Percentiles rank a stretch among this genome's conserved stretches.
Evolutionary conservation across 2,888 invertebrate genomes (phyloP).

Genomic region (Gisinianus flammeolus): DNA sequence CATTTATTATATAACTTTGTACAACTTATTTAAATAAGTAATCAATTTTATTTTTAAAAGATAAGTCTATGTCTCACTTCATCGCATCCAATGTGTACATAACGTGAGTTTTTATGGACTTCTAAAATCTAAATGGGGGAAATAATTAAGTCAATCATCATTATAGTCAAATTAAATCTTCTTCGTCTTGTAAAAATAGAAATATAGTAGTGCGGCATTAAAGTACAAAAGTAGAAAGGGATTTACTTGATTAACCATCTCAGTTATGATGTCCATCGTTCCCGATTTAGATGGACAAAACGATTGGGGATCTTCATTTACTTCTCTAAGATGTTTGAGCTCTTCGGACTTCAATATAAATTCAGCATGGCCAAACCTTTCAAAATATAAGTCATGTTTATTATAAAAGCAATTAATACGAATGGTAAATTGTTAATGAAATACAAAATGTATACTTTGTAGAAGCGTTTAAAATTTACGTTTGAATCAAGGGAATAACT

Average conservation of each 20-base stretch:
- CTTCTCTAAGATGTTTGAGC: constrained; percentile 72
- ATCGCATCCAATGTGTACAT: constrained; percentile 76
- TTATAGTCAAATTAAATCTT: too few relatives aligned
- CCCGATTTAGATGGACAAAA: constrained; percentile 74
- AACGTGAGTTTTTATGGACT: constrained; percentile 61
- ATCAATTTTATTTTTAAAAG: too few relatives aligned
- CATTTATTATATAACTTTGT: too few relatives aligned
- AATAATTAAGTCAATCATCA: too few relatives aligned
- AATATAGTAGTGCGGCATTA: background rate
- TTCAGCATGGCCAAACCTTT: constrained; percentile 84
- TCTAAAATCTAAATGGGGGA: constrained; percentile 63
- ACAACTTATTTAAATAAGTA: too few relatives aligned
- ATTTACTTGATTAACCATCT: constrained; percentile 74
- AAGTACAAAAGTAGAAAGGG: background rate
- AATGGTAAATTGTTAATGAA: background rate
- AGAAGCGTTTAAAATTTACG: constrained; percentile 60
- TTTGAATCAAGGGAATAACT: constrained; percentile 82
- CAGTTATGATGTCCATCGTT: constrained; percentile 69
- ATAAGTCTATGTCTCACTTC: constrained; percentile 68
- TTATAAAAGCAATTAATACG: background rate
- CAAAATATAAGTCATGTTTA: background rate
- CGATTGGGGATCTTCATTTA: constrained; percentile 71
- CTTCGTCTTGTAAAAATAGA: constrained; percentile 10
- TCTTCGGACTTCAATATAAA: constrained; percentile 77
- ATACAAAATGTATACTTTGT: background rate